Evolutionary conservation across 2,113 vertebrate species (phyloP), one percentile per base, ranked within the genome.

Genomic region (Mola mola): DNA sequence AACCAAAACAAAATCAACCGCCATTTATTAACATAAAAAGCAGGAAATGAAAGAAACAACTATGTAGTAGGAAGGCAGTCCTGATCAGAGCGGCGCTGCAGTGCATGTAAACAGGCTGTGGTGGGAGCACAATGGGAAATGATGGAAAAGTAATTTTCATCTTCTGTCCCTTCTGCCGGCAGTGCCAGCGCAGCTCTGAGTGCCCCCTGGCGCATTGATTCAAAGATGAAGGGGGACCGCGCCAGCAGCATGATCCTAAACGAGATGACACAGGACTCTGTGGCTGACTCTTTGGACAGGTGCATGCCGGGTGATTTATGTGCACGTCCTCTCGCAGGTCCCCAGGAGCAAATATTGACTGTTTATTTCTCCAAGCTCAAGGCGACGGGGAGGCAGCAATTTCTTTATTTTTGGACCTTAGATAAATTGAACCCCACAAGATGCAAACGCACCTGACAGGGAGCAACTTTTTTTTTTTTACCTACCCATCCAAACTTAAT

Each of bases 221-320:
- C 82, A 75, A 51, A 84, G 81, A 83, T 72, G 86, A 85, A 88
- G 83, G 73, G 81, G 59, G 77, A 63, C 70, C 81, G 78, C 79
- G 28, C 82, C 74, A 86, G 80, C 74, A 63, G 81, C 70, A 47
- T 78, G 81, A 85, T 83, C 79, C 84, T 85, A 90, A 91, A 90
- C 58, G 61, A 77, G 87, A 83, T 89, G 91, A 90, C 89, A 93
- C 87, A 84, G 88, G 89, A 87, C 83, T 88, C 78, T 72, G 60
- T 53, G 69, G 82, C 77, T 84, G 90, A 84, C 71, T 82, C 86
- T 85, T 86, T 87, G 70, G 90, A 92, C 90, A 92, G 90, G 84
- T 88, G 89, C 88, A 89, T 75, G 83, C 88, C 90, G 87, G 85
- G 81, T 93, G 92, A 93, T 93, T 92, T 92, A 92, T 92, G 87